These are phyloP conservation scores for Andrena chrysosceles DNA, from an alignment of 2,888 invertebrate species.

Conservation along the genomic window DNA sequence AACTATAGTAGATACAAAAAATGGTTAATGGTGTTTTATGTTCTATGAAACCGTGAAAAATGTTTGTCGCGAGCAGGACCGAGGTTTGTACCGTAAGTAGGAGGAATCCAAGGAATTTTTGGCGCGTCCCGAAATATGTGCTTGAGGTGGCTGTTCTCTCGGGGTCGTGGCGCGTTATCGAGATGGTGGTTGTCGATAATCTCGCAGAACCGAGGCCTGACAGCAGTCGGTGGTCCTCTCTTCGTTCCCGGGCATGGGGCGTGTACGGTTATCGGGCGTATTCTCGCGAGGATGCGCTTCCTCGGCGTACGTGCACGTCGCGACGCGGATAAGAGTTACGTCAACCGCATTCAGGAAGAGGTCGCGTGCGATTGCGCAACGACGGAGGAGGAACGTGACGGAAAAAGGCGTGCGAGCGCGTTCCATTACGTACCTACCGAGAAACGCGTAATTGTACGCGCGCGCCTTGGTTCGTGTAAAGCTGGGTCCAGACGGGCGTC, in stretches of 20 bases:
- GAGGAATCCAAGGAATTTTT: slow-evolving; percentile 58
- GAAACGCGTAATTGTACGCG: slow-evolving; percentile 55
- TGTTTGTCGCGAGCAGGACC: too few relatives aligned
- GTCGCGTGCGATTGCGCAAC: slow-evolving; percentile 65
- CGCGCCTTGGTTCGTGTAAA: slow-evolving; percentile 15
- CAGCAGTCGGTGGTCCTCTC: slow-evolving; percentile 33
- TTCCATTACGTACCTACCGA: slow-evolving; percentile 62
- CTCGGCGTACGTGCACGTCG: slow-evolving; percentile 47
- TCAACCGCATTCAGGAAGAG: slow-evolving; percentile 71
- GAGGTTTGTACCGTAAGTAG: slow-evolving; percentile 22
- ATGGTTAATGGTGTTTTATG: too few relatives aligned
- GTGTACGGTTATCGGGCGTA: slow-evolving; percentile 67
- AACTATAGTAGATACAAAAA: too few relatives aligned
- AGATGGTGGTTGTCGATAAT: slow-evolving; percentile 65
- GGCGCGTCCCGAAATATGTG: slow-evolving; percentile 55
- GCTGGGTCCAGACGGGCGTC: not conserved
- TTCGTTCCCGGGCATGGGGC: slow-evolving; percentile 54
- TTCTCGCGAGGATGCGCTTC: slow-evolving; percentile 48
- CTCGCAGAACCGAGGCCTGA: slow-evolving; percentile 49
- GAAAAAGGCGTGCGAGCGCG: slow-evolving; percentile 49
- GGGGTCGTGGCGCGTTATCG: slow-evolving; percentile 53
- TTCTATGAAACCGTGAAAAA: too few relatives aligned
- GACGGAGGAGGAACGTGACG: slow-evolving; percentile 17
- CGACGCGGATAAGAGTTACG: slow-evolving; percentile 69
- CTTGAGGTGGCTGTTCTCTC: slow-evolving; percentile 32